phyloP scores from a whole-genome alignment of 2,888 invertebrate species.

The Sipha maydis region DNA sequence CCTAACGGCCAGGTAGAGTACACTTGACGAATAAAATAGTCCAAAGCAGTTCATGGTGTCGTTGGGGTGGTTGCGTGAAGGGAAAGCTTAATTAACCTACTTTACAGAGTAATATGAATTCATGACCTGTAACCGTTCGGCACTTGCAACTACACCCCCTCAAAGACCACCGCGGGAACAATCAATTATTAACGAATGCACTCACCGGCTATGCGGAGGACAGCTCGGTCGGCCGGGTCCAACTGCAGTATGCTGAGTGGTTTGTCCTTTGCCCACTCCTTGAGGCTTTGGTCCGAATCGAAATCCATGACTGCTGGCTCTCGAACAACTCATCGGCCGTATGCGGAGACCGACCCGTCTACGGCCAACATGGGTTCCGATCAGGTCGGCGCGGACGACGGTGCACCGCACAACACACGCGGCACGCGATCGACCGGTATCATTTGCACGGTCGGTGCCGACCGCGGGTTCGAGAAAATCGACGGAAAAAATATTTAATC shows the following conservation, averaged over 20 bases:
- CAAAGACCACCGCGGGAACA: too few relatives aligned
- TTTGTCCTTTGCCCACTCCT: conserved; percentile 96
- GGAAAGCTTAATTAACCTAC: conserved; percentile 6
- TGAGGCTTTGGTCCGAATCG: conserved; percentile 82
- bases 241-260: conserved; percentile 94
- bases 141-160: neutral
- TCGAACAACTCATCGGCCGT: conserved; percentile 49
- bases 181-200: too few relatives aligned
- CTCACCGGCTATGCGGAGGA: conserved; percentile 95
- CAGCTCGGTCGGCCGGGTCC: conserved; percentile 96
- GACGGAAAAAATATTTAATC: too few relatives aligned
- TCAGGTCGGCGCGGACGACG: conserved; percentile 24
- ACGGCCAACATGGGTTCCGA: conserved; percentile 24
- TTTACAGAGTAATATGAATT: neutral
- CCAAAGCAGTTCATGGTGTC: neutral
- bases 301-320: conserved; percentile 71
- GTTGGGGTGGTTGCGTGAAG: neutral
- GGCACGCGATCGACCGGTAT: neutral
- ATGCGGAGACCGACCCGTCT: conserved; percentile 50
- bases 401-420: neutral
- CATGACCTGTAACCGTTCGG: neutral
- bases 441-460: neutral
- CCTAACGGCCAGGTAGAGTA: neutral
- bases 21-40: neutral
- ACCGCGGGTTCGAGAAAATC: neutral